Conservation (phyloP, 2,888 invertebrate species). For the Nemoura dubitans region DNA sequence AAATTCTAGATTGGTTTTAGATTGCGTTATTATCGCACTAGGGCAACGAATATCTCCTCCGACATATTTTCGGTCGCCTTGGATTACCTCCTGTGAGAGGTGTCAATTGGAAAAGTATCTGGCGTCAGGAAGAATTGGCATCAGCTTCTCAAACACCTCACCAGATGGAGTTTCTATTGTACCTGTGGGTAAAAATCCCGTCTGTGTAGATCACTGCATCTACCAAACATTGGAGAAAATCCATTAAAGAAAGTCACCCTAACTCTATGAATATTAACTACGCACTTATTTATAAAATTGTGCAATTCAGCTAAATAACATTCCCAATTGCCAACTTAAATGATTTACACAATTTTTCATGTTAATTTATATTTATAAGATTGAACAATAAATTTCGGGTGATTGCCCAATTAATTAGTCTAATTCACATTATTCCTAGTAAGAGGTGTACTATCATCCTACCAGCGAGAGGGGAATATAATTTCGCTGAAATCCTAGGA, state of each 20-base stretch:
- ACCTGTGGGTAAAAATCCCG: too few relatives aligned
- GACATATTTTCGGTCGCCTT: neutral
- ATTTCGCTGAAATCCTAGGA: neutral
- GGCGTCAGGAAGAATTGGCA: neutral
- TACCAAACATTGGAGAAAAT: too few relatives aligned
- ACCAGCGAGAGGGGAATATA: neutral
- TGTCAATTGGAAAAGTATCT: neutral
- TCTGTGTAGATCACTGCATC: too few relatives aligned
- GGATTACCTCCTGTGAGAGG: neutral
- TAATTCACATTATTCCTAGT: neutral
- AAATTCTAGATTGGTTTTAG: neutral
- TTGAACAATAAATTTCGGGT: constrained; percentile 12
- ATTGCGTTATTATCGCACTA: neutral
- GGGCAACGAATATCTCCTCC: neutral
- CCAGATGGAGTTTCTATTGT: neutral
- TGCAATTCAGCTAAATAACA: neutral
- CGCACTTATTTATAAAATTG: neutral
- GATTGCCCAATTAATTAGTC: neutral
- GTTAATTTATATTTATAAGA: constrained; percentile 20
- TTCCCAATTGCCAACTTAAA: neutral
- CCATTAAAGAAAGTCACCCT: too few relatives aligned
- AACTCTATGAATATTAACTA: constrained; percentile 1
- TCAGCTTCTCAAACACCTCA: neutral
- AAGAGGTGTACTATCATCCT: neutral
- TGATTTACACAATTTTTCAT: neutral